phyloP scores from a whole-genome alignment of 2,113 vertebrate species.

The Nothobranchius kuhntae region DNA sequence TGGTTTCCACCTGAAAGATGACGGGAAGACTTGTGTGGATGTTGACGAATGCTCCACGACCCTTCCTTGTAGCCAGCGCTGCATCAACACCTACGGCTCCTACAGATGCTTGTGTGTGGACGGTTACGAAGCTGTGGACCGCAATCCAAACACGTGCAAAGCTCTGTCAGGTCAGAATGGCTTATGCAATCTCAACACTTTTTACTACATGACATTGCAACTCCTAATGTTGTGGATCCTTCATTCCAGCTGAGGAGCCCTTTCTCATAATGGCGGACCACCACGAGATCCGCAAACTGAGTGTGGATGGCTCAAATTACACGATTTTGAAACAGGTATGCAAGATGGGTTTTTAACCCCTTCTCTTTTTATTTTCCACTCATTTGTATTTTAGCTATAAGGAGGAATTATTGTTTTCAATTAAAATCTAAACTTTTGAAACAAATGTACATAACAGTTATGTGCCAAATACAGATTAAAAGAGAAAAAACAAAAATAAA shows the following conservation, averaged over 20 bases:
- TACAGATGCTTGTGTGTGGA: constrained; percentile 93
- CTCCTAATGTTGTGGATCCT: constrained; percentile 7
- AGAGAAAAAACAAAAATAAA: not conserved
- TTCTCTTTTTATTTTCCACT: no score
- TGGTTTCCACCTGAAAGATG: constrained; percentile 93
- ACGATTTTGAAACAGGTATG: constrained; percentile 97
- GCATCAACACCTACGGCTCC: constrained; percentile 96
- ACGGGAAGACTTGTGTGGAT: constrained; percentile 95
- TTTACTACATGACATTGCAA: not conserved
- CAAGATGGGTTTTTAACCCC: not conserved
- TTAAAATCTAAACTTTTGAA: no score
- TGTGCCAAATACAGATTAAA: no score
- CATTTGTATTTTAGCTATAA: no score
- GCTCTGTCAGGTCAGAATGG: constrained; percentile 87
- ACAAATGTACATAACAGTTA: no score
- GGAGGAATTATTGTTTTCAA: no score
- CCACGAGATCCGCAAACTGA: constrained; percentile 98
- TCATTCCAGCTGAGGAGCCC: constrained; percentile 89
- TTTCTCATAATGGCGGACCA: constrained; percentile 98
- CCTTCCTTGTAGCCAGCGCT: constrained; percentile 96
- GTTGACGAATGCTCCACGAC: constrained; percentile 91
- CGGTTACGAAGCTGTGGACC: constrained; percentile 89
- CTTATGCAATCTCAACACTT: not conserved
- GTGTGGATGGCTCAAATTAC: constrained; percentile 96
- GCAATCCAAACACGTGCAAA: constrained; percentile 89